Conservation (phyloP, 2,113 vertebrate species). For the Cephalopterus ornatus region DNA sequence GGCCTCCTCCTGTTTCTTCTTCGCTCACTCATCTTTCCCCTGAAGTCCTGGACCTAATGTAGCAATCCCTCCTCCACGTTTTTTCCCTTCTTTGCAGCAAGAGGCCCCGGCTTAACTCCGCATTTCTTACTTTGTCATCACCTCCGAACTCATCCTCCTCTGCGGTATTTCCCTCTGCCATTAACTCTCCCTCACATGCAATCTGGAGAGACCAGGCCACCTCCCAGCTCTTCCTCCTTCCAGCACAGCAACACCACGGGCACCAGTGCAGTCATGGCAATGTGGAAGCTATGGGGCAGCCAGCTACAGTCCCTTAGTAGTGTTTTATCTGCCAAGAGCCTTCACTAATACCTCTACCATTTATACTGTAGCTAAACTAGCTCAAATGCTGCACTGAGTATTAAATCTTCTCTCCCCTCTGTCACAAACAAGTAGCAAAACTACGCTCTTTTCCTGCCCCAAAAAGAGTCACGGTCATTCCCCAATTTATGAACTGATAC, state of each 20-base stretch:
- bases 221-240: neutral
- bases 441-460: neutral
- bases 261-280: neutral
- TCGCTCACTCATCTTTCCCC: neutral
- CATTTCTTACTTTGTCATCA: conserved; percentile 43
- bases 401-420: neutral
- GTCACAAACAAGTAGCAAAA: neutral
- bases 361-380: neutral
- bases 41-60: neutral
- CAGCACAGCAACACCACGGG: neutral
- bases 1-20: neutral
- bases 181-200: neutral
- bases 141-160: neutral
- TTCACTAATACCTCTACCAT: neutral
- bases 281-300: neutral
- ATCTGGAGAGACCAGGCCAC: neutral
- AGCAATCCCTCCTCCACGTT: neutral
- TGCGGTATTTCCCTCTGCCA: neutral
- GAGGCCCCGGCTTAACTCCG: neutral
- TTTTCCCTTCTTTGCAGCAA: neutral
- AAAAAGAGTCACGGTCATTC: neutral
- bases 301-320: neutral
- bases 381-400: neutral
- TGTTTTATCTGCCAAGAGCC: neutral
- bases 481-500: neutral